phyloP scores from a whole-genome alignment of 2,113 vertebrate species.

The Amphiprion ocellaris region DNA sequence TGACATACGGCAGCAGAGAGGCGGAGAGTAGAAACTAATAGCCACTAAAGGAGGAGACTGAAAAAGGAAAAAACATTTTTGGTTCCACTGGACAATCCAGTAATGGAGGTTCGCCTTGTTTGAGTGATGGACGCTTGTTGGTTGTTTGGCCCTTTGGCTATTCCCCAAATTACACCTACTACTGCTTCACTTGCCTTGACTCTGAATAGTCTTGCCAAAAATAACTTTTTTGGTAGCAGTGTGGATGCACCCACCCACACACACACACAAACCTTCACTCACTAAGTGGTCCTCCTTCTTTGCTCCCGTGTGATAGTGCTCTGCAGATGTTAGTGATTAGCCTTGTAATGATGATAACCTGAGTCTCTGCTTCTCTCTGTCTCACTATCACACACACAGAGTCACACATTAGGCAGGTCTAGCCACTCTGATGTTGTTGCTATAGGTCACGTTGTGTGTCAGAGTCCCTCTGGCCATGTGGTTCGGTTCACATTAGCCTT shows the following conservation, averaged over 20 bases:
- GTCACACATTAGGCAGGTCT: slow-evolving; percentile 28
- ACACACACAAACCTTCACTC: slow-evolving; percentile 17
- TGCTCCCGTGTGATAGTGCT: slow-evolving; percentile 25
- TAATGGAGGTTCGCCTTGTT: slow-evolving; percentile 35
- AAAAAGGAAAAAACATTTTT: slow-evolving; percentile 15
- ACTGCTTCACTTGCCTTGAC: slow-evolving; percentile 35
- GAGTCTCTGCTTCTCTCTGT: slow-evolving; percentile 2
- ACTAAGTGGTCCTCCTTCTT: slow-evolving; percentile 42
- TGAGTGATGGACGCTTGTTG: slow-evolving; percentile 37
- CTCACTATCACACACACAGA: background rate
- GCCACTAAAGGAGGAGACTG: slow-evolving; percentile 5
- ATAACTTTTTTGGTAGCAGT: slow-evolving; percentile 24
- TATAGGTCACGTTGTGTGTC: slow-evolving; percentile 42
- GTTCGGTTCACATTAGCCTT: slow-evolving; percentile 60
- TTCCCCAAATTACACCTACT: slow-evolving; percentile 41
- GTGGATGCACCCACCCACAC: background rate
- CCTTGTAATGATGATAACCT: slow-evolving; percentile 57
- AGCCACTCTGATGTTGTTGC: slow-evolving; percentile 44
- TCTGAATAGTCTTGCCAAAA: slow-evolving; percentile 44
- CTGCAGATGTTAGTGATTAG: slow-evolving; percentile 60
- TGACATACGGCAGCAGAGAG: background rate
- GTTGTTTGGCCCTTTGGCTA: slow-evolving; percentile 45
- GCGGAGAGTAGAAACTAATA: slow-evolving; percentile 5
- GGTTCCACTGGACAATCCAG: slow-evolving; percentile 18
- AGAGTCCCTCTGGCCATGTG: slow-evolving; percentile 40